These are phyloP conservation scores for Hyppa rectilinea DNA, from an alignment of 2,888 invertebrate species.

Conservation along the genomic window DNA sequence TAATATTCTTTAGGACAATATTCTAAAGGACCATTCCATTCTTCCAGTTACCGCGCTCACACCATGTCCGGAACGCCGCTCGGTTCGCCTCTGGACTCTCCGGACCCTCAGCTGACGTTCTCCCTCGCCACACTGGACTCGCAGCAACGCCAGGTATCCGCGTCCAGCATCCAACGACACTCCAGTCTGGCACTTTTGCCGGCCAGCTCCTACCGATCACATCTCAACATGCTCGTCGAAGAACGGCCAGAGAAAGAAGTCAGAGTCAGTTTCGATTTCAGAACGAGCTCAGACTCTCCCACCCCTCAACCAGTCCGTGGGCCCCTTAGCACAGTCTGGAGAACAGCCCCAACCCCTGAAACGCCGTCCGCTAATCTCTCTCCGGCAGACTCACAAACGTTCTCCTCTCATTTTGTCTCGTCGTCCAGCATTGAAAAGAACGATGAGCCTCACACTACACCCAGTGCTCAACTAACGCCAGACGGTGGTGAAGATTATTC, in stretches of 20 bases:
- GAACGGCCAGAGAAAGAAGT: slow-evolving; percentile 87
- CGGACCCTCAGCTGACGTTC: slow-evolving; percentile 93
- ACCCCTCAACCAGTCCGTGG: slow-evolving; percentile 84
- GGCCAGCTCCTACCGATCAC: slow-evolving; percentile 88
- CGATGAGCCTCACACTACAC: slow-evolving; percentile 86
- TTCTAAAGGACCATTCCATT: neutral
- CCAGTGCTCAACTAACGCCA: slow-evolving; percentile 91
- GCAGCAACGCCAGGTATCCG: slow-evolving; percentile 92
- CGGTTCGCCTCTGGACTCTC: slow-evolving; percentile 96
- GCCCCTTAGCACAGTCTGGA: slow-evolving; percentile 86
- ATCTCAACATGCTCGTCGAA: slow-evolving; percentile 88
- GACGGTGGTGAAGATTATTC: slow-evolving; percentile 88
- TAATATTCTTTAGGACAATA: no score
- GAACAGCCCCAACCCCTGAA: slow-evolving; percentile 91
- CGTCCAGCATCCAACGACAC: slow-evolving; percentile 88
- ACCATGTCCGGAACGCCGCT: slow-evolving; percentile 95
- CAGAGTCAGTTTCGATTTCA: slow-evolving; percentile 86
- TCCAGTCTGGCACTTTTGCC: slow-evolving; percentile 87
- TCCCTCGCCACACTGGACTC: slow-evolving; percentile 91
- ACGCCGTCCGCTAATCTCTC: slow-evolving; percentile 93
- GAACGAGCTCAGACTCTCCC: slow-evolving; percentile 81
- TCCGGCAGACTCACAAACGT: slow-evolving; percentile 91
- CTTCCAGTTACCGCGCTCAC: slow-evolving; percentile 95
- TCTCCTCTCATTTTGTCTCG: slow-evolving; percentile 92
- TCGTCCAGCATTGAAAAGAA: slow-evolving; percentile 87